A percentile compares a stretch with the other conserved stretches of the same genome.
Conservation (phyloP, 1,140 invertebrate genomes). For the Delia radicum region DNA sequence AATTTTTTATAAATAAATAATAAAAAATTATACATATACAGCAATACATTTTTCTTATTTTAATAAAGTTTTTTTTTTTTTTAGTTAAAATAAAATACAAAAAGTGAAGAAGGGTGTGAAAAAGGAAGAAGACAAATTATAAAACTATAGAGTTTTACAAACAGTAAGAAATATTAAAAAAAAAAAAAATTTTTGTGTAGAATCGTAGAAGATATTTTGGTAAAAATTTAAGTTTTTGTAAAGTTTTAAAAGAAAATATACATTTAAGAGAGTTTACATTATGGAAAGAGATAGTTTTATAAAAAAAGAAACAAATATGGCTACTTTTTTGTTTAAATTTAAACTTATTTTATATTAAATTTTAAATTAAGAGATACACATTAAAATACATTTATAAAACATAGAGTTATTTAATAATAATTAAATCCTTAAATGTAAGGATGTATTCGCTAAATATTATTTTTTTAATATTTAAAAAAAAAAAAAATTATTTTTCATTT, state of each 20-base stretch:
- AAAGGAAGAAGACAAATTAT: neutral
- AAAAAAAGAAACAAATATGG: neutral
- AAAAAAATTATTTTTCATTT: neutral
- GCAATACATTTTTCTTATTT: too few species aligned
- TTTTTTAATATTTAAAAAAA: conserved; percentile 5
- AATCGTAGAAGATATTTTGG: too few species aligned
- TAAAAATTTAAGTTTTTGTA: too few species aligned
- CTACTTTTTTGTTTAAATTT: neutral
- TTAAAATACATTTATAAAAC: conserved; percentile 5
- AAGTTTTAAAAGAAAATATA: too few species aligned
- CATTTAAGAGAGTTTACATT: neutral
- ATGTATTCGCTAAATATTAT: conserved; percentile 12
- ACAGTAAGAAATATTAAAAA: neutral
- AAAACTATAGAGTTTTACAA: neutral
- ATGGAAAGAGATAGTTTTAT: neutral
- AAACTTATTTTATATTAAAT: neutral
- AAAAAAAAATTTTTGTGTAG: neutral
- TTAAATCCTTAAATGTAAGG: conserved; percentile 22
- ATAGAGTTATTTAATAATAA: neutral
- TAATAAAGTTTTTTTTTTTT: too few species aligned
- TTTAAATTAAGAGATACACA: conserved; percentile 13
- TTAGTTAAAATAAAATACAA: too few species aligned
- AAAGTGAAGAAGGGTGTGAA: too few species aligned
- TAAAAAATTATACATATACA: conserved; percentile 5
- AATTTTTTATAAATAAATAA: neutral